A percentile compares a stretch with the other conserved stretches of the same genome.
Evolutionary conservation across 1,140 invertebrate species (phyloP).

Genomic region (Whitmania pigra): DNA sequence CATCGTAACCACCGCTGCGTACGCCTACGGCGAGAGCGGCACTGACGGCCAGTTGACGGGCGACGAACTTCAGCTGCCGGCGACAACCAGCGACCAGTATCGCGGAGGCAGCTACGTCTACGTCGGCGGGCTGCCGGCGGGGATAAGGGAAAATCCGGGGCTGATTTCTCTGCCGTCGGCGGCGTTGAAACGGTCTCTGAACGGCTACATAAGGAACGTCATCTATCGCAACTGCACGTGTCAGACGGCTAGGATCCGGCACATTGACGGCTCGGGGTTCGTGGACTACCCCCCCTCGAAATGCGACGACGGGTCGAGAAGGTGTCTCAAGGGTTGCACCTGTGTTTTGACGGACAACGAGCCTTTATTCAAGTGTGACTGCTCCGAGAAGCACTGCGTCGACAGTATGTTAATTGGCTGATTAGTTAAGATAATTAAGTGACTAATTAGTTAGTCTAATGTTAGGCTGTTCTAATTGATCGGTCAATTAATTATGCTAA

Average conservation of each 20-base stretch:
- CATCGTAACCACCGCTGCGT: conserved; percentile 27
- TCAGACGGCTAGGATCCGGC: conserved; percentile 27
- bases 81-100: no score
- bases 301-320: conserved; percentile 30
- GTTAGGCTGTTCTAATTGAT: no score
- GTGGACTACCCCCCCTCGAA: conserved; percentile 26
- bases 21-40: conserved; percentile 32
- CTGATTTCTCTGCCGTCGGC: conserved; percentile 30
- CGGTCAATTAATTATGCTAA: neutral
- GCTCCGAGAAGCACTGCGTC: conserved; percentile 23
- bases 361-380: conserved; percentile 20
- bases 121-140: conserved; percentile 33
- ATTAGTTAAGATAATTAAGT: neutral
- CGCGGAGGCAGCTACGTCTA: conserved; percentile 28
- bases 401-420: conserved; percentile 8
- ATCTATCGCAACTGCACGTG: conserved; percentile 38
- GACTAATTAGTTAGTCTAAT: neutral
- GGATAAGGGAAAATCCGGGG: conserved; percentile 26
- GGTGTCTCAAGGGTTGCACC: conserved; percentile 27
- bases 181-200: conserved; percentile 28
- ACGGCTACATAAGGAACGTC: conserved; percentile 34
- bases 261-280: conserved; percentile 27
- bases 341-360: conserved; percentile 21
- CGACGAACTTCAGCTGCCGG: no score
- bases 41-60: conserved; percentile 27